Evolutionary conservation across 2,113 vertebrate species (phyloP), one percentile per base, ranked within the genome.

Genomic region (Triplophysa dalaica): DNA sequence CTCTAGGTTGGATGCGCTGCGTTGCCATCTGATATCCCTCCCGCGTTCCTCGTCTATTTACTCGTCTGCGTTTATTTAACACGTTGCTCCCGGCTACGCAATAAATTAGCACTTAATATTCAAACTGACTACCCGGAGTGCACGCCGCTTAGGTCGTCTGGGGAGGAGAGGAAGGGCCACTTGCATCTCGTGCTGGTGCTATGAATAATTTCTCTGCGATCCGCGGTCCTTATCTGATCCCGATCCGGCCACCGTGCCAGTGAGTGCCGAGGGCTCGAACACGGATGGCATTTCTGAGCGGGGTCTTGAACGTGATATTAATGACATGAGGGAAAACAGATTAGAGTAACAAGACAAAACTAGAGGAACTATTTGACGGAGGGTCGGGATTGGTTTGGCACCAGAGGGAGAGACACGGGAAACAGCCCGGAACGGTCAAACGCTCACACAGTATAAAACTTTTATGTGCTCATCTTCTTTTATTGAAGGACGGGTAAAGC

Each of bases 71-170:
- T 91, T 91, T 91, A 90, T 90, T 91, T 91, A 90, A 90, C 90
- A 92, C 86, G 86, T 85, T 88, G 88, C 90, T 90, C 83, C 85
- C 83, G 83, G 91, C 85, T 73, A 89, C 83, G 81, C 87, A 90
- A 91, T 92, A 90, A 91, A 91, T 91, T 90, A 91, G 86, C 89
- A 87, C 89, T 90, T 89, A 89, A 89, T 91, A 91, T 90, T 83
- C 78, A 78, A 75, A 81, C 75, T 68, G 79, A 79, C 83, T 86
- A 82, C 61, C 66, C 75, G 45, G 75, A 78, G 64, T 81, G 78
- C 60, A 69, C 60, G 4, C 19, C 41, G 43, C 58, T 16, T 17
- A 4, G 61, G 56, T 70, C 67, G 75, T 81, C 78, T 83, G 75
- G 65, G 77, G 69, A 81, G 64, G 43, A 63, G 68, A 81, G 29